Percentiles rank a stretch among this genome's conserved stretches.
phyloP scores from a whole-genome alignment of 2,888 invertebrate species.

The Sepiola atlantica region DNA sequence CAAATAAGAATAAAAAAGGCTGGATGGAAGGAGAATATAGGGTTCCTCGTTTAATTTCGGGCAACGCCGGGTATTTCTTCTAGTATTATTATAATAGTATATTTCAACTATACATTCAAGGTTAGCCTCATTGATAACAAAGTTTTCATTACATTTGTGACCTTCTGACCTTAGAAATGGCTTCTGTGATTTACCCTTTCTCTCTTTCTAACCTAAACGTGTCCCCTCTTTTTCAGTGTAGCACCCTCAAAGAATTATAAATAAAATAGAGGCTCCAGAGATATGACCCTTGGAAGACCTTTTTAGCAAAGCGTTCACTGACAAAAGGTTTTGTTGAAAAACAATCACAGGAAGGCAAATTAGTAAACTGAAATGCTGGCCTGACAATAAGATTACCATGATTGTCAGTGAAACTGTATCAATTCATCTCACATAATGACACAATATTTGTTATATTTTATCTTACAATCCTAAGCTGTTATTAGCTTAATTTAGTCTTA shows the following conservation, averaged over 20 bases:
- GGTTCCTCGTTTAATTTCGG: no score
- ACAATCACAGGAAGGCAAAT: not conserved
- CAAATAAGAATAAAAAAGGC: no score
- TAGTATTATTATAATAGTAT: no score
- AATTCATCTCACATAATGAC: not conserved
- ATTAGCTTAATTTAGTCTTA: no score
- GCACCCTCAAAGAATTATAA: no score
- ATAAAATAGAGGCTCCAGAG: not conserved
- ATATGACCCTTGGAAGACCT: not conserved
- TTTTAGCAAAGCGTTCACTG: not conserved
- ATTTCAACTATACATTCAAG: not conserved
- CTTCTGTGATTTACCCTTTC: not conserved
- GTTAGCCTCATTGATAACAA: not conserved
- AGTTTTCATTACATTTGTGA: not conserved
- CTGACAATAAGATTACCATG: not conserved
- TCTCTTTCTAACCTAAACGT: not conserved
- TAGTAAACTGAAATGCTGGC: not conserved
- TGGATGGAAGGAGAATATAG: no score
- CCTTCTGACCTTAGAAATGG: not conserved
- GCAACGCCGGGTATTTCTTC: no score
- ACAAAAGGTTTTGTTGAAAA: constrained; percentile 6
- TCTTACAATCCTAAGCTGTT: no score
- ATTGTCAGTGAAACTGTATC: not conserved
- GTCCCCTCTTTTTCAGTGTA: not conserved
- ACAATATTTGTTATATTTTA: not conserved